phyloP scores from a whole-genome alignment of 2,888 invertebrate species.

The Apocheima hispidaria region DNA sequence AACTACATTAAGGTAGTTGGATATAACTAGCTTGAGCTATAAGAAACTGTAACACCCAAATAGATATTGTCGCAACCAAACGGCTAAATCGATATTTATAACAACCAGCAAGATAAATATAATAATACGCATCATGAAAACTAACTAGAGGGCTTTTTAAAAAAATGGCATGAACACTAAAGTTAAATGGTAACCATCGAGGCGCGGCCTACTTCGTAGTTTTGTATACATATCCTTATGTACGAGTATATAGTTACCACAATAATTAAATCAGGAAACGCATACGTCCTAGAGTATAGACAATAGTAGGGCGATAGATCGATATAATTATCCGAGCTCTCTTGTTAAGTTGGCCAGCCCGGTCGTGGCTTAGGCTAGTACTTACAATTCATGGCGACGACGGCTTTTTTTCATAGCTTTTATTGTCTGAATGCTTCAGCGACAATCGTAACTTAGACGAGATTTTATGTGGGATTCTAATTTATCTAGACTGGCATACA shows the following conservation, averaged over 20 bases:
- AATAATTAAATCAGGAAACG: constrained; percentile 37
- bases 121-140: too few species aligned
- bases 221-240: background rate
- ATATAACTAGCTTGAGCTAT: too few species aligned
- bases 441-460: constrained; percentile 1
- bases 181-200: too few species aligned
- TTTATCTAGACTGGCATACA: background rate
- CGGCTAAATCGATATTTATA: too few species aligned
- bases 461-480: background rate
- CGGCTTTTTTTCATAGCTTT: constrained; percentile 13
- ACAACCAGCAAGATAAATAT: too few species aligned
- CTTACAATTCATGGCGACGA: constrained; percentile 6
- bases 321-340: constrained; percentile 58
- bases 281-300: constrained; percentile 37
- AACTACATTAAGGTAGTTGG: too few species aligned
- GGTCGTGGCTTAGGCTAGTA: constrained; percentile 47
- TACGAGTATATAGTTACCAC: background rate
- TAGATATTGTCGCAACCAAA: too few species aligned
- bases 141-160: too few species aligned
- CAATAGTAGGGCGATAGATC: constrained; percentile 39
- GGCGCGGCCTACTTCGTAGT: background rate
- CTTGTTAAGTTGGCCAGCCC: constrained; percentile 79
- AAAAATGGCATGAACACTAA: too few species aligned
- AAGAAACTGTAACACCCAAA: too few species aligned
- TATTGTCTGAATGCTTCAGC: constrained; percentile 5